Base-by-base conservation (phyloP, 2,888 invertebrate species). In the Carterocephalus palaemon region DNA sequence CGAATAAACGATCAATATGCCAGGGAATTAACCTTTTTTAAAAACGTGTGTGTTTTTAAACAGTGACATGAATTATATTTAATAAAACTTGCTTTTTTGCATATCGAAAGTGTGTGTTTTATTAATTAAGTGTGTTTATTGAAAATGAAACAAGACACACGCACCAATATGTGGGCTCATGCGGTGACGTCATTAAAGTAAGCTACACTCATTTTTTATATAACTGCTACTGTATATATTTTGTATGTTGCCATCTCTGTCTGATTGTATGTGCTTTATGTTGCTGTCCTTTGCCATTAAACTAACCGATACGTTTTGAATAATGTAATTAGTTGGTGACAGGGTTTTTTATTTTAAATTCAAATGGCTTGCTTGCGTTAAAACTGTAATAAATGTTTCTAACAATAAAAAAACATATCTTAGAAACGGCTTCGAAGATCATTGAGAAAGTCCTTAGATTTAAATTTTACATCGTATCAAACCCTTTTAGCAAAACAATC, bases 61-160 rank as follows among this genome's bases (percentile, higher is more conserved):
- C n/a, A n/a, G n/a, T n/a, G n/a, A n/a, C n/a, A n/a, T n/a, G n/a
- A 3, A 13, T n/a, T n/a, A 3, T 13, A 13, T 28, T 13, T n/a
- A n/a, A n/a, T n/a, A n/a, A n/a, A n/a, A 8, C 19, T 7, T 13
- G 7, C 12, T 7, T 28, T 12, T 26, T 26, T 5, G n/a, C 7
- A 26, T 26, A 13, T 13, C 28, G 13, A 15, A n/a, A 28, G 28
- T 28, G 28, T 28, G 12, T 4, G 7, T n/a, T 28, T 28, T 13
- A 28, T 13, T n/a, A 10, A 10, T 5, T n/a, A 28, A 28, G 20
- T 28, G 38, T 38, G 38, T 26, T 50, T 69, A 73, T 75, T 75
- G 75, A 75, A 76, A 77, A 76, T 76, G 76, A 76, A 76, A 76
- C 75, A 49, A 41, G 48, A 49, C 42, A 40, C 20, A 15, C 9